Conservation (phyloP, 1,140 invertebrate species). For the Philopotamus ludificatus region DNA sequence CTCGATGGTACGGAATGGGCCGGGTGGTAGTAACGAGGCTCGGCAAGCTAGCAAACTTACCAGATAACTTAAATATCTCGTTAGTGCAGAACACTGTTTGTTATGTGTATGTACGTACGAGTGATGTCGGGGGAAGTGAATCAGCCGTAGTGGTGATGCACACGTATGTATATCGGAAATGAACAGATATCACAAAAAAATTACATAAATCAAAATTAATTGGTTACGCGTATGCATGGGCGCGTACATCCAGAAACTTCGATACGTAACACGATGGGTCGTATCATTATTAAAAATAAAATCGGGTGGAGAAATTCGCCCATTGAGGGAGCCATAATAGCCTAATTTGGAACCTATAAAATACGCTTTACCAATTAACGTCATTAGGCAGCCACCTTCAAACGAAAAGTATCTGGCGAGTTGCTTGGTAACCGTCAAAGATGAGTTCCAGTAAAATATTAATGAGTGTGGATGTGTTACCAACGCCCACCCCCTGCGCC, state of each 20-base stretch:
- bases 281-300: no score
- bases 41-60: slow-evolving; percentile 40
- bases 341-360: slow-evolving; percentile 28
- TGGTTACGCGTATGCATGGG: no score
- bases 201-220: no score
- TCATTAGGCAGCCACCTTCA: slow-evolving; percentile 37
- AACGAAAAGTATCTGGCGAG: slow-evolving; percentile 23
- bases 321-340: no score
- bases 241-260: no score
- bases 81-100: slow-evolving; percentile 41
- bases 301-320: no score
- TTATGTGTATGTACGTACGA: slow-evolving; percentile 15
- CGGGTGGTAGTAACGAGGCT: slow-evolving; percentile 37
- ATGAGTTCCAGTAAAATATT: slow-evolving; percentile 19
- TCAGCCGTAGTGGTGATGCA: no score
- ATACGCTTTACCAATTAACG: slow-evolving; percentile 38
- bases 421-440: slow-evolving; percentile 27
- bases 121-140: no score
- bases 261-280: no score
- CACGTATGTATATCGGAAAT: no score
- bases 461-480: slow-evolving; percentile 2
- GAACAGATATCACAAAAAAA: no score
- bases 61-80: slow-evolving; percentile 43
- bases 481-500: no score
- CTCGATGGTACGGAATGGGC: not conserved